Conservation (phyloP, 1,140 invertebrate genomes). For the Bombus waltoni region DNA sequence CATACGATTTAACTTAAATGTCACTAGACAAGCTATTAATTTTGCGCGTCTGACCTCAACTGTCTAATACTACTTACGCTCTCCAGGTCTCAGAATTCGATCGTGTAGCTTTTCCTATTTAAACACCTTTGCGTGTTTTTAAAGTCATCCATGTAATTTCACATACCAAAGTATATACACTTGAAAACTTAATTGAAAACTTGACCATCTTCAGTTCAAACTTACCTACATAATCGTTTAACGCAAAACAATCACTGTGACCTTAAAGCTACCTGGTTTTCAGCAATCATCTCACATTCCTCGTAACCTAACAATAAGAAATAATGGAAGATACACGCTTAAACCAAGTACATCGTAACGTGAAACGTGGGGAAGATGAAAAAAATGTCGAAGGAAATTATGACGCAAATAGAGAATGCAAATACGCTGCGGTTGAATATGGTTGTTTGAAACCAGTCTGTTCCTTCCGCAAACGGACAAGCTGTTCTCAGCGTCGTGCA, state of each 20-base stretch:
- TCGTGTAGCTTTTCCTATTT: too few relatives aligned
- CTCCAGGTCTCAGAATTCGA: too few relatives aligned
- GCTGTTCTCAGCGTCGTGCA: constrained; percentile 17
- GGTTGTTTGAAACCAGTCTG: neutral
- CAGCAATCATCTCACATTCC: neutral
- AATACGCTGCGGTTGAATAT: constrained; percentile 24
- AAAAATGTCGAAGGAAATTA: constrained; percentile 12
- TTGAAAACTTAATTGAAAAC: too few relatives aligned
- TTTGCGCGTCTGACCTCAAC: too few relatives aligned
- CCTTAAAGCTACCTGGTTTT: neutral
- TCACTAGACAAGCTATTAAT: too few relatives aligned
- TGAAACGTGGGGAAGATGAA: neutral
- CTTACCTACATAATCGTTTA: neutral
- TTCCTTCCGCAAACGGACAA: neutral
- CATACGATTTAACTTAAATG: too few relatives aligned
- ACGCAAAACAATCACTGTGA: neutral
- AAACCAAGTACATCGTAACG: neutral
- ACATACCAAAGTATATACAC: too few relatives aligned
- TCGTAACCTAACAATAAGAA: neutral
- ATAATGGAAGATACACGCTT: neutral
- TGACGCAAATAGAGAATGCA: constrained; percentile 17
- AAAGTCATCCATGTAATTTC: too few relatives aligned
- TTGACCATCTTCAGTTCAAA: neutral
- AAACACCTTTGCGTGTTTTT: too few relatives aligned
- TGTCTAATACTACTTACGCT: too few relatives aligned